A percentile compares a stretch with the other conserved stretches of the same genome.
Conservation (phyloP, 2,888 invertebrate genomes). For the Mythimna pallens region DNA sequence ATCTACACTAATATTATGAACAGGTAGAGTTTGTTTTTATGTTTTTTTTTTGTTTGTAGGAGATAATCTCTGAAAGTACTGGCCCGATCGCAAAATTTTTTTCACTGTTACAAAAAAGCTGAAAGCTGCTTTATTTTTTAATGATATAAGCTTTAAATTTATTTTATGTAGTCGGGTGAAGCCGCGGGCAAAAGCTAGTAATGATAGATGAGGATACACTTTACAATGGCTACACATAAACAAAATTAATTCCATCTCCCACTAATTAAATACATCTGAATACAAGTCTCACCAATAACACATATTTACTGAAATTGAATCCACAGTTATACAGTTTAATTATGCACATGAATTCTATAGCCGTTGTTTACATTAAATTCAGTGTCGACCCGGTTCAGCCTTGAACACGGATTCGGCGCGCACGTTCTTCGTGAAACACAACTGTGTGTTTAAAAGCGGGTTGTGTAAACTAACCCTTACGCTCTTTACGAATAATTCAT, state of each 20-base stretch:
- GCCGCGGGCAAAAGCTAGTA: too few species aligned
- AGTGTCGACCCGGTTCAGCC: background rate
- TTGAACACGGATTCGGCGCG: background rate
- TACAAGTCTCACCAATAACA: background rate
- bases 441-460: background rate
- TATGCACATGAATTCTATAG: constrained; percentile 11
- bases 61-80: too few species aligned
- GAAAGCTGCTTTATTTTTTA: too few species aligned
- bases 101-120: too few species aligned
- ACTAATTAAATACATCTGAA: background rate
- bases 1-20: too few species aligned
- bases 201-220: background rate
- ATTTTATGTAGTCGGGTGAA: too few species aligned
- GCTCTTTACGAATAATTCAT: constrained; percentile 48
- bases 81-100: too few species aligned
- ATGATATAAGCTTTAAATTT: too few species aligned
- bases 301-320: background rate
- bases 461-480: constrained; percentile 33
- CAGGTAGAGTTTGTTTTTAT: too few species aligned
- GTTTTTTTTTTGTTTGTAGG: too few species aligned
- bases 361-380: constrained; percentile 3
- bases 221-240: background rate
- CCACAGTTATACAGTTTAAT: background rate
- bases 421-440: background rate
- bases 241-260: background rate